Percentiles rank a stretch among this genome's conserved stretches.
Evolutionary conservation across 2,113 vertebrate genomes (phyloP).

Genomic region (Mormyrus lacerda): DNA sequence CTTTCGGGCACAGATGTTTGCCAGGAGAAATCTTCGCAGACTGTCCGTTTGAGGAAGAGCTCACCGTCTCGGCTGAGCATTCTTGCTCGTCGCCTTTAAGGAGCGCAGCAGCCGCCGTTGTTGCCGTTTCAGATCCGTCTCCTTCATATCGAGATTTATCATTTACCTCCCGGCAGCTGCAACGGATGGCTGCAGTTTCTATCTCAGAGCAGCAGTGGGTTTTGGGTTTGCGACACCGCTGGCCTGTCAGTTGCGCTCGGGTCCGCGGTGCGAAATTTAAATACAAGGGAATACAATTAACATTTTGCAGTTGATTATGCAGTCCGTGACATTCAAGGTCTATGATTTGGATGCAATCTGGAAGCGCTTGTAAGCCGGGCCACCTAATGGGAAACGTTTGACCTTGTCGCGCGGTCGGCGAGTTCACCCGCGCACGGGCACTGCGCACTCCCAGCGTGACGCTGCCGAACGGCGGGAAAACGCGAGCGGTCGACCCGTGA

Average conservation of each 20-base stretch:
- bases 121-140: background rate
- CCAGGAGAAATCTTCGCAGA: slow-evolving; percentile 46
- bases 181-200: background rate
- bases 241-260: slow-evolving; percentile 32
- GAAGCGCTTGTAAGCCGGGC: slow-evolving; percentile 43
- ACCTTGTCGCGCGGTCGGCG: slow-evolving; percentile 54
- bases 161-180: background rate
- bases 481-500: slow-evolving; percentile 30
- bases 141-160: background rate
- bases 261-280: slow-evolving; percentile 57
- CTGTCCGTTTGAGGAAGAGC: slow-evolving; percentile 36
- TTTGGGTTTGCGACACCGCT: background rate
- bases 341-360: slow-evolving; percentile 50
- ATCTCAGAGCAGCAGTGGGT: background rate
- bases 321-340: slow-evolving; percentile 60
- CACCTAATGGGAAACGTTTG: slow-evolving; percentile 61
- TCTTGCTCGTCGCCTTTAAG: slow-evolving; percentile 36
- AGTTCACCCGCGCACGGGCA: slow-evolving; percentile 46
- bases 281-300: slow-evolving; percentile 62
- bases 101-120: background rate
- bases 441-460: background rate
- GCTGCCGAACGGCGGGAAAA: background rate
- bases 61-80: slow-evolving; percentile 29
- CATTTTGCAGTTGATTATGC: slow-evolving; percentile 71
- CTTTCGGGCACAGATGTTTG: slow-evolving; percentile 24